A percentile compares a stretch with the other conserved stretches of the same genome.
Conservation (phyloP, 2,888 invertebrate genomes). For the Smittia aterrima region DNA sequence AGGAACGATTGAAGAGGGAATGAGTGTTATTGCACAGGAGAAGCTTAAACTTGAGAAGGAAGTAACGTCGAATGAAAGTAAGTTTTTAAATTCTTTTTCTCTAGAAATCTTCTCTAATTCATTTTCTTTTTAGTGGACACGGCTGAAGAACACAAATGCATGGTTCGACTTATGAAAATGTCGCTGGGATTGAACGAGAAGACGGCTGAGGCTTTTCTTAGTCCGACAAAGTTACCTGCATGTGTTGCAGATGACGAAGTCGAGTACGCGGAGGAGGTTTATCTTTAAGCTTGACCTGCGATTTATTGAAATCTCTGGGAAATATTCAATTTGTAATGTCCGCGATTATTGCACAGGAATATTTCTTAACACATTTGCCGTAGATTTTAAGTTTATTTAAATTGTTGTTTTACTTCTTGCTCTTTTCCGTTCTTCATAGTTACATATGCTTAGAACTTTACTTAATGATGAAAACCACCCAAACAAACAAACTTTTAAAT, state of each 20-base stretch:
- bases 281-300: neutral
- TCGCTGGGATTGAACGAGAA: slow-evolving; percentile 63
- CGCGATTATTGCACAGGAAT: no score
- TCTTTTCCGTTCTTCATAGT: no score
- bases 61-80: slow-evolving; percentile 65
- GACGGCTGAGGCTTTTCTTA: slow-evolving; percentile 45
- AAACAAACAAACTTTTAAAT: neutral
- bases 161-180: slow-evolving; percentile 74
- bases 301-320: neutral
- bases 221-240: slow-evolving; percentile 12
- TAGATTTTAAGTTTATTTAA: no score
- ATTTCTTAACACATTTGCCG: no score
- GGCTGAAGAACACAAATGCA: slow-evolving; percentile 71
- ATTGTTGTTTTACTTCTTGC: no score
- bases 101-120: neutral
- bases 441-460: no score
- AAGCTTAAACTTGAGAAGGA: slow-evolving; percentile 90
- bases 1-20: slow-evolving; percentile 90
- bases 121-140: slow-evolving; percentile 55
- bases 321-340: no score
- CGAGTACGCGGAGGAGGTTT: neutral
- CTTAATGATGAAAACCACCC: no score
- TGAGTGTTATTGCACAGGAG: slow-evolving; percentile 83
- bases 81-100: slow-evolving; percentile 43
- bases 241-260: neutral